phyloP scores from a whole-genome alignment of 2,888 invertebrate species.

The Troilus luridus region DNA sequence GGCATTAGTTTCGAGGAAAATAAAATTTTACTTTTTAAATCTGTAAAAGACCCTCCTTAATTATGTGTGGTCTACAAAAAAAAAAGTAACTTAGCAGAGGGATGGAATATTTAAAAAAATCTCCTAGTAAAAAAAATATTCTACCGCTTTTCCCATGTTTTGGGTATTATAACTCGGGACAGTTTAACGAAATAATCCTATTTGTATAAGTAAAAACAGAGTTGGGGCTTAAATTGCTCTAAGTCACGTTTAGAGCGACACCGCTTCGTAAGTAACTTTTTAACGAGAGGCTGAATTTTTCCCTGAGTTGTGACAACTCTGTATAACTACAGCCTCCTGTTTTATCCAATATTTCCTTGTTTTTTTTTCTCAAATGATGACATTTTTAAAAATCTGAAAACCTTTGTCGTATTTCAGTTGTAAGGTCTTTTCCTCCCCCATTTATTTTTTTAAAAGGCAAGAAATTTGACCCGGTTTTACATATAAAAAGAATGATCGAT shows the following conservation, averaged over 20 bases:
- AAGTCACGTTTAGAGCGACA: conserved; percentile 49
- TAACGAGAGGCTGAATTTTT: conserved; percentile 1
- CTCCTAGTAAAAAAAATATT: neutral
- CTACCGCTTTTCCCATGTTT: neutral
- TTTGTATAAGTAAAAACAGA: conserved; percentile 49
- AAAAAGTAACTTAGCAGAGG: neutral
- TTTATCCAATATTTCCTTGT: neutral
- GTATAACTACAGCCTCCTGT: neutral
- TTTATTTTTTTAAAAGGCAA: too few relatives aligned
- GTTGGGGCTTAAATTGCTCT: conserved; percentile 34
- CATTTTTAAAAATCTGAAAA: neutral
- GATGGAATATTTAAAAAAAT: conserved; percentile 1
- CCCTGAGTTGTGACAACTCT: neutral
- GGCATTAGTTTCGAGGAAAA: neutral
- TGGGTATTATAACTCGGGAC: conserved; percentile 37
- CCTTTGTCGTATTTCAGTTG: neutral
- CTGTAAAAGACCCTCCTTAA: conserved; percentile 4
- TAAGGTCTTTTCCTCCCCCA: too few relatives aligned
- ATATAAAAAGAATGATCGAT: too few relatives aligned
- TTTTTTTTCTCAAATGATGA: neutral
- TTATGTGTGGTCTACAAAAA: conserved; percentile 7
- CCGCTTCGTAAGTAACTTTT: conserved; percentile 23
- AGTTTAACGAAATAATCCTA: conserved; percentile 54
- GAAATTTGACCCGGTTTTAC: too few relatives aligned
- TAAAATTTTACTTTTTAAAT: neutral